A percentile compares a stretch with the other conserved stretches of the same genome.
phyloP scores from a whole-genome alignment of 1,140 invertebrate genomes.

The Drosophila albomicans region DNA sequence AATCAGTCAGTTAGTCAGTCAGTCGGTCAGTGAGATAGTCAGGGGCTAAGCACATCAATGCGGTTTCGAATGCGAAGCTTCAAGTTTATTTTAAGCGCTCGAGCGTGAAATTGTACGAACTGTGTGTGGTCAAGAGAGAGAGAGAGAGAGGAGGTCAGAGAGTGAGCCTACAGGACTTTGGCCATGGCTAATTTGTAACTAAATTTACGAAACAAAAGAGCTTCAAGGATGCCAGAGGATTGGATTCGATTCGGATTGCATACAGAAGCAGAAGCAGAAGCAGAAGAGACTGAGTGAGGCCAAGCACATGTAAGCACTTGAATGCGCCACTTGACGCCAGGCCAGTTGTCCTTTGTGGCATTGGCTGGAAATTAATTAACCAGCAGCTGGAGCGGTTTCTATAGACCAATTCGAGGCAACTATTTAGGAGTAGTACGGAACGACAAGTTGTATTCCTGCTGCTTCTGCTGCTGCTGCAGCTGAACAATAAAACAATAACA shows the following conservation, averaged over 20 bases:
- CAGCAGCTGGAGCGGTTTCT: slow-evolving; percentile 49
- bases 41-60: slow-evolving; percentile 16
- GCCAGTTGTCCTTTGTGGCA: slow-evolving; percentile 66
- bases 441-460: not conserved
- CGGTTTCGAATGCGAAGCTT: slow-evolving; percentile 28
- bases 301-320: slow-evolving; percentile 75
- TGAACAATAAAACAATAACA: slow-evolving; percentile 79
- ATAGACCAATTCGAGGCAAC: slow-evolving; percentile 21
- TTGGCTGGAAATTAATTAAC: slow-evolving; percentile 81
- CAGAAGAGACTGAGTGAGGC: slow-evolving; percentile 7
- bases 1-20: not conserved
- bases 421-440: not conserved
- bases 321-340: slow-evolving; percentile 66
- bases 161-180: slow-evolving; percentile 9
- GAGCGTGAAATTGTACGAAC: slow-evolving; percentile 49
- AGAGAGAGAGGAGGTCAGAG: not conserved
- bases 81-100: slow-evolving; percentile 41
- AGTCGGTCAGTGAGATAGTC: not conserved
- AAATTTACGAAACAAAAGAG: slow-evolving; percentile 63
- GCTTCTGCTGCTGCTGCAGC: slow-evolving; percentile 26
- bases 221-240: slow-evolving; percentile 28
- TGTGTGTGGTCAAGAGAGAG: not conserved
- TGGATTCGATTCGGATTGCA: slow-evolving; percentile 4
- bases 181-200: slow-evolving; percentile 74
- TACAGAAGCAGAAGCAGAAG: too few species aligned